Percentiles rank a stretch among this genome's conserved stretches.
Evolutionary conservation across 2,888 invertebrate species (phyloP).

Genomic region (Lycocerus yunnanus): DNA sequence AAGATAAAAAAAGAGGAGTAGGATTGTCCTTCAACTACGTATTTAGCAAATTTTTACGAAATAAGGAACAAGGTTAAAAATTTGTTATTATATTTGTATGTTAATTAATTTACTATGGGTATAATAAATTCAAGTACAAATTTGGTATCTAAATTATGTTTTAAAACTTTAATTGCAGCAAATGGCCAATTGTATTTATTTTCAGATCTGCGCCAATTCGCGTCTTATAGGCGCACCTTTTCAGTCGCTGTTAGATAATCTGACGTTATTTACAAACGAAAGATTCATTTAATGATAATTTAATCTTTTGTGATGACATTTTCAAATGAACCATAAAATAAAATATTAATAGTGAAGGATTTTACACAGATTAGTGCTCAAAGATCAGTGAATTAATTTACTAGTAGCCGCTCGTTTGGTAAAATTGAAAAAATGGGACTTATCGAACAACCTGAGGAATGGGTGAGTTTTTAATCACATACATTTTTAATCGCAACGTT

Average conservation of each 20-base stretch:
- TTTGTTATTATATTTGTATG: not conserved
- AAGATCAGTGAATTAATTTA: conserved; percentile 4
- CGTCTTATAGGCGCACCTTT: not conserved
- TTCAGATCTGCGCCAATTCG: conserved; percentile 11
- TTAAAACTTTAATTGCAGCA: conserved; percentile 15
- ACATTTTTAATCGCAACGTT: not conserved
- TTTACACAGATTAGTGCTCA: not conserved
- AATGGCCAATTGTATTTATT: conserved; percentile 21
- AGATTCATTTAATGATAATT: conserved; percentile 8
- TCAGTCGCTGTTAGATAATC: conserved; percentile 13
- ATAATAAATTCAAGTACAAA: conserved; percentile 17
- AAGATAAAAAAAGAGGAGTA: not conserved
- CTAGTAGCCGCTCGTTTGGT: not conserved
- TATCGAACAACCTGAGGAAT: not conserved
- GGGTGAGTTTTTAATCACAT: conserved; percentile 15
- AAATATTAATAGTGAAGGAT: conserved; percentile 12
- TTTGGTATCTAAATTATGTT: conserved; percentile 9
- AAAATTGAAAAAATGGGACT: not conserved
- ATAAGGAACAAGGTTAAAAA: not conserved
- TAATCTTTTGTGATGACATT: conserved; percentile 10
- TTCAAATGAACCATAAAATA: conserved; percentile 12
- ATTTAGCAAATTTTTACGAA: not conserved
- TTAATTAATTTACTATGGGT: conserved; percentile 12
- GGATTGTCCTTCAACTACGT: not conserved
- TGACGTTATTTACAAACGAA: not conserved